Conservation (phyloP, 2,888 invertebrate genomes). For the Ophion slaviceki region DNA sequence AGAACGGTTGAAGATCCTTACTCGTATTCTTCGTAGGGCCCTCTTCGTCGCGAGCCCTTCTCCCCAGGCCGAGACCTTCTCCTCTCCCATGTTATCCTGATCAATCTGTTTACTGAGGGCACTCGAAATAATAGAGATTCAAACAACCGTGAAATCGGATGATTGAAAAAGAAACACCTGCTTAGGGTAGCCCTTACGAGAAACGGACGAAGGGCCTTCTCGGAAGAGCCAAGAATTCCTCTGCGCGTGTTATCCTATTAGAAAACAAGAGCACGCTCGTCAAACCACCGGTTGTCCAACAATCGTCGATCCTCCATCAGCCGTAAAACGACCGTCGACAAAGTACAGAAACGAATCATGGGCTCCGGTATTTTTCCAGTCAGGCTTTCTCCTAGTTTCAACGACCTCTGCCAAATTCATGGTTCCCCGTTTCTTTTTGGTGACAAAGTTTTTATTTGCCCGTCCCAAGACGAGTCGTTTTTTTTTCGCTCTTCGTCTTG, state of each 20-base stretch:
- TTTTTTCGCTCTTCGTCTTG: background rate
- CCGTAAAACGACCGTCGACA: no score
- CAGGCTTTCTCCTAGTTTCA: background rate
- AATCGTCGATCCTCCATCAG: background rate
- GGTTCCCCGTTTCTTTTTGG: slow-evolving; percentile 41
- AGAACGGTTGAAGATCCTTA: background rate
- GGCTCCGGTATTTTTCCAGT: background rate
- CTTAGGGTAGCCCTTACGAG: background rate
- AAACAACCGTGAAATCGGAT: slow-evolving; percentile 59
- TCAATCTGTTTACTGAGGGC: slow-evolving; percentile 59
- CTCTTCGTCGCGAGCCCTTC: slow-evolving; percentile 25
- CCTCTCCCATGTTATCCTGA: slow-evolving; percentile 47
- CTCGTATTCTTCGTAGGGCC: slow-evolving; percentile 22
- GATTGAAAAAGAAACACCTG: background rate
- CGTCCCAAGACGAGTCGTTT: background rate
- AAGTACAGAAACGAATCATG: background rate
- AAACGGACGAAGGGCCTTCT: background rate
- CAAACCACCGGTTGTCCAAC: slow-evolving; percentile 23
- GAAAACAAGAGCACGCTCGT: slow-evolving; percentile 53
- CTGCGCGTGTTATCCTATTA: slow-evolving; percentile 43
- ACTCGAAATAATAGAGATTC: slow-evolving; percentile 56
- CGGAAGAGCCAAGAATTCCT: slow-evolving; percentile 14
- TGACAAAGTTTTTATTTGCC: slow-evolving; percentile 53
- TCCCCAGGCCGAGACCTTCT: slow-evolving; percentile 41
- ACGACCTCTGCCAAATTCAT: slow-evolving; percentile 25